Conservation (phyloP, 2,113 vertebrate species). For the Alethe diademata region DNA sequence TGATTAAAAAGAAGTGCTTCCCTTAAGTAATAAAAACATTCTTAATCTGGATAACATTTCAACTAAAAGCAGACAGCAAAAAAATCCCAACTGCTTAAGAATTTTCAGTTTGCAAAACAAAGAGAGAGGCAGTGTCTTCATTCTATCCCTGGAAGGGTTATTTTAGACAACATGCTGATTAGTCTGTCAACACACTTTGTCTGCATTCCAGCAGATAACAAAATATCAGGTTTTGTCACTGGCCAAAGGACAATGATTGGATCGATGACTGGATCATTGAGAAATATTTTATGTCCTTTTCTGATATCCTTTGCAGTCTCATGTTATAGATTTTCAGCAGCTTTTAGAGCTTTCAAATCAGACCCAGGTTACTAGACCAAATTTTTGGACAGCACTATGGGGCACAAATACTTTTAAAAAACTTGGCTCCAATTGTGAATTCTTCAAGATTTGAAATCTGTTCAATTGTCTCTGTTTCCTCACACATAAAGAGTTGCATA, state of each 20-base stretch:
- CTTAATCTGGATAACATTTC: background rate
- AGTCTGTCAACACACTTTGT: background rate
- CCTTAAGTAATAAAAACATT: background rate
- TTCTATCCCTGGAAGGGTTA: background rate
- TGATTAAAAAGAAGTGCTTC: background rate
- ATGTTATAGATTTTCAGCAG: background rate
- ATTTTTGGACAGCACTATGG: background rate
- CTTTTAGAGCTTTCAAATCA: background rate
- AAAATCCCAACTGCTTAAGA: background rate
- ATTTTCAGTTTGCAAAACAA: background rate
- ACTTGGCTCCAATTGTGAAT: background rate
- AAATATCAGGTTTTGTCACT: background rate
- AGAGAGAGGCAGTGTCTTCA: background rate
- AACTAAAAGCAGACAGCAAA: background rate
- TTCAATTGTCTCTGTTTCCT: background rate
- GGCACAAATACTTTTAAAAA: background rate
- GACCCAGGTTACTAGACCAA: background rate
- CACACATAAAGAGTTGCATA: background rate
- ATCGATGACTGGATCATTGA: background rate
- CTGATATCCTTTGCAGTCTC: background rate
- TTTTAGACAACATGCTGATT: background rate
- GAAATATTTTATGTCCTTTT: background rate
- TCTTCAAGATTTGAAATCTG: background rate
- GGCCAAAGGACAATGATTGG: background rate
- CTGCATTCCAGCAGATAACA: background rate